Evolutionary conservation across 2,888 invertebrate species (phyloP).

Genomic region (Drosophila macrospina): DNA sequence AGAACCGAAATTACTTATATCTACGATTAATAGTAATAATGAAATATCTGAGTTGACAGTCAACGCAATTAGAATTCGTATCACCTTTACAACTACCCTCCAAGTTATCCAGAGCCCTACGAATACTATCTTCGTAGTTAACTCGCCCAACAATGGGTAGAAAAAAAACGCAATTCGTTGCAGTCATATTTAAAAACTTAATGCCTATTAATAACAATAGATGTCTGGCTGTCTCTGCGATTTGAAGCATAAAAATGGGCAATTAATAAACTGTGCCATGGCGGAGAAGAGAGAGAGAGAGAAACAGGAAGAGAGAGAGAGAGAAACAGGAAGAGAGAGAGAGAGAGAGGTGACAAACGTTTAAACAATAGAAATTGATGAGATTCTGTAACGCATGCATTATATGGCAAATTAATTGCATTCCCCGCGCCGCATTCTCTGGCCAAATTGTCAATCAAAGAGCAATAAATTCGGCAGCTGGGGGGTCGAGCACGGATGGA

Average conservation of each 20-base stretch:
- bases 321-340: constrained; percentile 9
- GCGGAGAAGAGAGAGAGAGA: neutral
- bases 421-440: constrained; percentile 45
- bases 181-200: constrained; percentile 56
- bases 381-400: constrained; percentile 77
- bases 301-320: neutral
- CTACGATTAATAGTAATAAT: neutral
- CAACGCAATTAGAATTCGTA: constrained; percentile 40
- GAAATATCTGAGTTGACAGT: constrained; percentile 19
- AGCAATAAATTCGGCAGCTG: constrained; percentile 67
- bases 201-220: constrained; percentile 71
- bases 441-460: constrained; percentile 76
- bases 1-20: neutral
- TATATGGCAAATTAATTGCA: constrained; percentile 78
- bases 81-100: constrained; percentile 12
- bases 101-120: neutral
- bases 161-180: constrained; percentile 51
- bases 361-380: constrained; percentile 80
- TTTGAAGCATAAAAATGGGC: constrained; percentile 62
- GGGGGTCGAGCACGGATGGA: neutral
- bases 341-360: constrained; percentile 72
- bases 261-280: constrained; percentile 72
- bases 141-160: neutral
- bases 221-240: constrained; percentile 55
- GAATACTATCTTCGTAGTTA: constrained; percentile 15